Base-by-base conservation (phyloP, 2,888 invertebrate species). In the Enchytraeus crypticus region DNA sequence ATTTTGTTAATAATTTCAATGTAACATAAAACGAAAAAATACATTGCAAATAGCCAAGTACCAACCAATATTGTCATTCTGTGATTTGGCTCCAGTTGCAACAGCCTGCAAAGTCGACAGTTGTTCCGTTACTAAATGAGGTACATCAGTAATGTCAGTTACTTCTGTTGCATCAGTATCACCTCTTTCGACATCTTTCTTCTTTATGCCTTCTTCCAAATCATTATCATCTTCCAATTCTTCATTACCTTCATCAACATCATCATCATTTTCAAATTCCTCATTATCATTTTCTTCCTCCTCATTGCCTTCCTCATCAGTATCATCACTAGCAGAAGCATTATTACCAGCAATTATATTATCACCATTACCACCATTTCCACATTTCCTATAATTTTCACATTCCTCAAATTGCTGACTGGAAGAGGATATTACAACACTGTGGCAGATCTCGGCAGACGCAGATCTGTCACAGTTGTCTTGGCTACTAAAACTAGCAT, bases 171-270 rank as follows among this genome's bases (percentile, higher is more conserved):
- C 49, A 11, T 21, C 34, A 33, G 43, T 34, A 23, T 45, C 47
- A 18, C n/a, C 29, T 32, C 51, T 38, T 2, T 92, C 70, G 95
- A 96, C 81, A 95, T 92, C 32, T 95, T 95, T 75, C 90, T 92
- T 87, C 95, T 96, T 81, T 92, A 96, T 89, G 95, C 96, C 77
- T 95, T 95, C 79, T 92, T 96, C 77, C 95, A 96, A 81, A 91
- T 95, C 88, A 93, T 93, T 46, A 1, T 47, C 49, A 21, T 54
- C 59, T 5, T 59, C 59, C 2, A 34, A 32, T 8, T 56, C 54
- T 11, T 55, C 33, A 5, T 43, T 45, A 43, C 59, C 47, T 32
- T 21, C 34, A 53, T 30, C 53, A 27, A 27, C 53, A 30, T 62
- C 63, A 51, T 38, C 30, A 27, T 57, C 61, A 32, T 61, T 57